These are phyloP conservation scores for Dasypolia templi DNA, from an alignment of 2,888 invertebrate species.

Conservation along the genomic window DNA sequence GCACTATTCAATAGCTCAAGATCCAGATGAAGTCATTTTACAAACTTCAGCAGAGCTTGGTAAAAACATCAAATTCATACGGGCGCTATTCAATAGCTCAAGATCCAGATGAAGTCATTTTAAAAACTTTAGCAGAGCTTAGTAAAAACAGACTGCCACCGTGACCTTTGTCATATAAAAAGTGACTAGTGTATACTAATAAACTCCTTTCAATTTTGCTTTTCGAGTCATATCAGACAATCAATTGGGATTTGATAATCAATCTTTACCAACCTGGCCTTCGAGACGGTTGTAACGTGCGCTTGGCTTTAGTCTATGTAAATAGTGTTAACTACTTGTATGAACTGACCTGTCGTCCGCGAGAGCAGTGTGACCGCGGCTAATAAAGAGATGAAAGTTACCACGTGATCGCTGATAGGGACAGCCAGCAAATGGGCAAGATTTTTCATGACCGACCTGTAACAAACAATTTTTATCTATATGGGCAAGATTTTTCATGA, in stretches of 20 bases:
- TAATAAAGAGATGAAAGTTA: slow-evolving; percentile 90
- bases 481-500: slow-evolving; percentile 93
- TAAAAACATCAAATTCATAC: slow-evolving; percentile 4
- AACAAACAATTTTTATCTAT: slow-evolving; percentile 63
- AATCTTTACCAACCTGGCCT: no score
- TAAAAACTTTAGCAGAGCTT: background rate
- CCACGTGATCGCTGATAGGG: slow-evolving; percentile 93
- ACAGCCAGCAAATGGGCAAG: slow-evolving; percentile 93
- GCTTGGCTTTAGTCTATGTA: background rate
- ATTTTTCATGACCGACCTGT: slow-evolving; percentile 94
- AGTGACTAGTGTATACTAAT: background rate
- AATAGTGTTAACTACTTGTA: background rate
- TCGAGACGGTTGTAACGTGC: no score
- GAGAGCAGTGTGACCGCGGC: slow-evolving; percentile 90
- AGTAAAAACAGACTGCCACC: background rate
- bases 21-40: background rate
- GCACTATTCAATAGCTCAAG: background rate
- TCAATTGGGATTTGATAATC: no score
- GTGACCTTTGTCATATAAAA: background rate
- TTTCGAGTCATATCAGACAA: no score
- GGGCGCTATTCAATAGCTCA: background rate
- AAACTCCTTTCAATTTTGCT: background rate
- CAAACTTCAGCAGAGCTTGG: background rate
- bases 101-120: background rate
- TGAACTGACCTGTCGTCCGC: slow-evolving; percentile 87